These are phyloP conservation scores for Macaria notata DNA, from an alignment of 2,888 invertebrate species.

Conservation along the genomic window DNA sequence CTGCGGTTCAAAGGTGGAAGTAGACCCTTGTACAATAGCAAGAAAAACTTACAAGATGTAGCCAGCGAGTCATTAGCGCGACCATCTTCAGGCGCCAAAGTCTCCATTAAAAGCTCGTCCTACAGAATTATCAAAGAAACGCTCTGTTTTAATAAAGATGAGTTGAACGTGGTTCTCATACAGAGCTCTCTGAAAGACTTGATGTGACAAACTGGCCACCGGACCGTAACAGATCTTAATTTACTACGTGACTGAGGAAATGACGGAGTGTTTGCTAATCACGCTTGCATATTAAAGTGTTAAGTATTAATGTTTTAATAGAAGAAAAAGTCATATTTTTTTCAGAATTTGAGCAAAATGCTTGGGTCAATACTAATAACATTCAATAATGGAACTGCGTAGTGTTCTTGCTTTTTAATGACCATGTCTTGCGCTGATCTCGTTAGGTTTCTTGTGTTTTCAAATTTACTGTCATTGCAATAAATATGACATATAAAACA, in stretches of 20 bases:
- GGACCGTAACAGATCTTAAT: constrained; percentile 53
- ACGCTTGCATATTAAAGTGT: neutral
- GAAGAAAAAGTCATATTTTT: too few species aligned
- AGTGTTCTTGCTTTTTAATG: too few species aligned
- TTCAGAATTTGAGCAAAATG: too few species aligned
- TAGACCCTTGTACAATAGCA: too few species aligned
- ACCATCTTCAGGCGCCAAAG: constrained; percentile 50
- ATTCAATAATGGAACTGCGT: too few species aligned
- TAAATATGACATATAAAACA: too few species aligned
- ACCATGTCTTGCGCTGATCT: too few species aligned
- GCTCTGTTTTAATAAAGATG: constrained; percentile 64
- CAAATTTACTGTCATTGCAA: too few species aligned
- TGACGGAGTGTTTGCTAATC: neutral
- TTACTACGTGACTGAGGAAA: constrained; percentile 52
- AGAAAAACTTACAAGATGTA: neutral
- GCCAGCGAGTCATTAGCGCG: constrained; percentile 39
- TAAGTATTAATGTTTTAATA: too few species aligned
- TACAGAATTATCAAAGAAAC: constrained; percentile 57
- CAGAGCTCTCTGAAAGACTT: constrained; percentile 53
- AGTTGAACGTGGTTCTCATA: constrained; percentile 59
- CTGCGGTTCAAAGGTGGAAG: too few species aligned
- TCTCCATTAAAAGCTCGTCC: constrained; percentile 55
- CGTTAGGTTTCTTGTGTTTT: too few species aligned
- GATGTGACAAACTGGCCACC: constrained; percentile 55
- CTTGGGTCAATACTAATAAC: too few species aligned